These are phyloP conservation scores for Cecidostiba fungosa DNA, from an alignment of 2,888 invertebrate genomes.

Conservation along the genomic window DNA sequence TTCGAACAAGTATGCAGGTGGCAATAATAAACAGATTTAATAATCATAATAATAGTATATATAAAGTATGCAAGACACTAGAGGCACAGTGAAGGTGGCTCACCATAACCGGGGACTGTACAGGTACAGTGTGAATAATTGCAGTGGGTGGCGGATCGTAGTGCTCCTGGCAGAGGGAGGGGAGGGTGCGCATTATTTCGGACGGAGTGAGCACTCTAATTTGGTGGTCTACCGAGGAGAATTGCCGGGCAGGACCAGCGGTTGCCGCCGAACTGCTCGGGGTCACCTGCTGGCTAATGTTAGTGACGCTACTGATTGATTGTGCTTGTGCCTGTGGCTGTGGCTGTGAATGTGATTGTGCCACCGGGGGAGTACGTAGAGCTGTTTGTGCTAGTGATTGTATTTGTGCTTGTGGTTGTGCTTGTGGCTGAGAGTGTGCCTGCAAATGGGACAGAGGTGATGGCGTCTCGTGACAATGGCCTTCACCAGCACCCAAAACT, in stretches of 20 bases:
- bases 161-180: slow-evolving; percentile 89
- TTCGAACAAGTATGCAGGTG: slow-evolving; percentile 34
- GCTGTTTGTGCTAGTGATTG: slow-evolving; percentile 60
- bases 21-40: slow-evolving; percentile 34
- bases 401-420: slow-evolving; percentile 31
- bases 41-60: slow-evolving; percentile 25
- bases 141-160: slow-evolving; percentile 84
- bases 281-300: slow-evolving; percentile 66
- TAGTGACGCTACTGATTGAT: slow-evolving; percentile 65
- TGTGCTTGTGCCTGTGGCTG: slow-evolving; percentile 70
- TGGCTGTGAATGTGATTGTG: slow-evolving; percentile 41
- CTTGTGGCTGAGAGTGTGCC: slow-evolving; percentile 40
- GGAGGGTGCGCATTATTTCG: slow-evolving; percentile 95
- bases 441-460: slow-evolving; percentile 47
- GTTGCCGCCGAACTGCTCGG: slow-evolving; percentile 76
- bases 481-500: slow-evolving; percentile 72
- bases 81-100: slow-evolving; percentile 79
- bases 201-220: slow-evolving; percentile 94
- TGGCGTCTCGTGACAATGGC: slow-evolving; percentile 68
- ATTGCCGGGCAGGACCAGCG: slow-evolving; percentile 81
- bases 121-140: slow-evolving; percentile 81
- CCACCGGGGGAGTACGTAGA: background rate
- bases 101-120: slow-evolving; percentile 81
- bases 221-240: slow-evolving; percentile 87
- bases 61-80: slow-evolving; percentile 76